Base-by-base conservation (phyloP, 2,113 vertebrate genomes). In the Plecotus auritus region DNA sequence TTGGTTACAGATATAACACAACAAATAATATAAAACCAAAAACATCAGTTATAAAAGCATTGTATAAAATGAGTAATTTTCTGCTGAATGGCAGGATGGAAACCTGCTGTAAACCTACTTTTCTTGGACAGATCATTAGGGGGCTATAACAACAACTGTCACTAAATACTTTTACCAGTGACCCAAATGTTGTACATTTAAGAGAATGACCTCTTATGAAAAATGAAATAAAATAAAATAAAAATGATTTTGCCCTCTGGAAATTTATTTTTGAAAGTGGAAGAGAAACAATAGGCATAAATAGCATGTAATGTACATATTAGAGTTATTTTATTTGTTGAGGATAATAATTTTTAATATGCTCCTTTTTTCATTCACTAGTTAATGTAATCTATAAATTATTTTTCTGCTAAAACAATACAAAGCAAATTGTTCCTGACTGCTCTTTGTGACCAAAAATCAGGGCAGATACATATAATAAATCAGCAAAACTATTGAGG, bases 21-120 rank as follows among this genome's bases (percentile, higher is more conserved):
- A 85, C 84, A 94, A 91, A 96, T 87, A 96, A 91, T 61, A 91
- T 90, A 83, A 96, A 76, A 82, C 28, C 51, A 84, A 86, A 96
- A 91, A 90, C 42, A 94, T 81, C 51, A 94, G 69, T 92, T 93
- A 78, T 37, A 74, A 95, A 83, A 95, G 40, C 69, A 18, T 94
- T 95, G 83, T 93, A 95, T 91, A 85, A 96, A 96, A 93, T 89
- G 89, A 97, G 84, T 96, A 86, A 97, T 96, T 97, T 97, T 90
- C 95, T 96, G 80, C 49, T 91, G 73, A 91, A 83, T 5, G 11
- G 73, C 6, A 47, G 40, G 40, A 93, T 97, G 73, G 61, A 95
- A 97, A 92, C 54, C 69, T 90, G 69, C 78, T 87, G 45, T 74
- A 67, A 91, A 89, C 66, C 40, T 66, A 88, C 7, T 61, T 88